Base-by-base conservation (phyloP, 2,113 vertebrate genomes). In the Bos indicus region DNA sequence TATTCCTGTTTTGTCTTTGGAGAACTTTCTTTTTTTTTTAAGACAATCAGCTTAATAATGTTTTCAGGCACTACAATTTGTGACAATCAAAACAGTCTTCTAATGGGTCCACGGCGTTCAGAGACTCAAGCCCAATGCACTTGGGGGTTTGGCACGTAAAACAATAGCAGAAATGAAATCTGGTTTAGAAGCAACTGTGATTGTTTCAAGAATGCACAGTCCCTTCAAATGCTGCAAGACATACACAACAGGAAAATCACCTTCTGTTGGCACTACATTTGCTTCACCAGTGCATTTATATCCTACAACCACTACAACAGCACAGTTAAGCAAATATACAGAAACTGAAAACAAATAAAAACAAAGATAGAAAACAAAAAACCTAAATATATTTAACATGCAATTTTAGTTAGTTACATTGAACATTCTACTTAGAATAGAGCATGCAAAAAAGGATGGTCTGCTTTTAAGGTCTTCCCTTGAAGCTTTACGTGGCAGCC, bases 401-500 rank as follows among this genome's bases (percentile, higher is more conserved):
- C 99, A 99, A 99, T 99, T 99, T 99, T 98, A 98, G 98, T 99
- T 99, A 98, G 98, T 99, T 99, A 99, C 99, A 99, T 64, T 98
- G 98, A 99, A 99, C 98, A 98, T 98, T 99, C 99, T 99, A 99
- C 98, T 96, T 98, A 99, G 99, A 99, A 97, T 95, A 97, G 88
- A 98, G 99, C 99, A 99, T 99, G 99, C 99, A 99, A 99, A 99
- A 99, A 99, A 99, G 98, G 99, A 99, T 99, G 98, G 98, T 99
- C 99, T 99, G 99, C 98, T 98, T 99, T 99, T 98, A 98, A 98
- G 98, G 97, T 98, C 98, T 97, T 98, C 98, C 98, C 97, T 98
- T 95, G 96, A 99, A 98, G 97, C 98, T 99, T 99, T 99, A 99
- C 99, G 98, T 99, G 99, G 99, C 99, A 99, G 99, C 99, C 98